These are phyloP conservation scores for Helleia helle DNA, from an alignment of 2,888 invertebrate genomes.

Conservation along the genomic window DNA sequence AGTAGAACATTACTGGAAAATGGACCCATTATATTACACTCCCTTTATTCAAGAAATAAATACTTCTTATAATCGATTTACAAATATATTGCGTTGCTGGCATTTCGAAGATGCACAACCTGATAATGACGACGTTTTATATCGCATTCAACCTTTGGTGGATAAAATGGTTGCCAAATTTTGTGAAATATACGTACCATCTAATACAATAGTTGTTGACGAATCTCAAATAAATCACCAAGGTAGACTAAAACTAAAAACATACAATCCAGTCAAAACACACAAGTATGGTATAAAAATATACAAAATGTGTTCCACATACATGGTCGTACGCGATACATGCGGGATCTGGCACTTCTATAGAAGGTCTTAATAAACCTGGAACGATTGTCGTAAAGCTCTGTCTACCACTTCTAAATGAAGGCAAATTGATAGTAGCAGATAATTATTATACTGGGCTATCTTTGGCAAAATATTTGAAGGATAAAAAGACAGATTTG, in stretches of 20 bases:
- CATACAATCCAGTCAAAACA: neutral
- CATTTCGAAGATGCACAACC: too few species aligned
- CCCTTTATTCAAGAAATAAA: slow-evolving; percentile 1
- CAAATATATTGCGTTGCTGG: too few species aligned
- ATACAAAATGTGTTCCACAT: neutral
- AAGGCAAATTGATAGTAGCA: neutral
- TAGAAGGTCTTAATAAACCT: slow-evolving; percentile 4
- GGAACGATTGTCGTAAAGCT: slow-evolving; percentile 2
- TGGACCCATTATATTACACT: slow-evolving; percentile 6
- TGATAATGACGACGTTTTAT: too few species aligned
- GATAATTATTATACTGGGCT: neutral
- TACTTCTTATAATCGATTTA: too few species aligned
- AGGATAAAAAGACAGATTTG: slow-evolving; percentile 1
- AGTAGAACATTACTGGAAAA: slow-evolving; percentile 5
- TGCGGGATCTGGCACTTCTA: slow-evolving; percentile 1
- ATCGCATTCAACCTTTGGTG: slow-evolving; percentile 4
- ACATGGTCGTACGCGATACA: neutral
- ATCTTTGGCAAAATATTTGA: neutral
- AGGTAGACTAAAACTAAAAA: neutral
- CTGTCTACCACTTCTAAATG: slow-evolving; percentile 2
- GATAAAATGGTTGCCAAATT: slow-evolving; percentile 2
- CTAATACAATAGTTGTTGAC: slow-evolving; percentile 1
- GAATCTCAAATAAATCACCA: slow-evolving; percentile 5
- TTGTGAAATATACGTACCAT: neutral
- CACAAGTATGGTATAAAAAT: neutral